Conservation (phyloP, 2,888 invertebrate species). For the Cloeon dipterum region DNA sequence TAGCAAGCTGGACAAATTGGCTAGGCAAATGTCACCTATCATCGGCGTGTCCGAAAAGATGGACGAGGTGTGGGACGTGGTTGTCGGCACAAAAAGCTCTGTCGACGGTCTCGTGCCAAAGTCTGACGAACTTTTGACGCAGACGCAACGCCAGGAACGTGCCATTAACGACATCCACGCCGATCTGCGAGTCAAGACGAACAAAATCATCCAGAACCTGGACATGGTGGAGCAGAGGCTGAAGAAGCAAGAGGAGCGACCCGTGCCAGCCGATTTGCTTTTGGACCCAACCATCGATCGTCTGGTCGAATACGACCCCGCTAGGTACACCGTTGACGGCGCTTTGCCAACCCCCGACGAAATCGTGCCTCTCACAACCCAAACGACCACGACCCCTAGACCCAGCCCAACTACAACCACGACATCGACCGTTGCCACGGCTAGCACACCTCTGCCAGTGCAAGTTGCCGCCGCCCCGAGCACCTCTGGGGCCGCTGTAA, state of each 20-base stretch:
- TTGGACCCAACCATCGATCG: slow-evolving; percentile 57
- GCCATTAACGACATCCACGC: slow-evolving; percentile 71
- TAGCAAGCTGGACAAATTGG: slow-evolving; percentile 58
- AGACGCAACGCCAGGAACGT: slow-evolving; percentile 66
- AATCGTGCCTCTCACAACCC: not conserved
- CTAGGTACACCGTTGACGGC: slow-evolving; percentile 24
- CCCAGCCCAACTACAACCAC: slow-evolving; percentile 2
- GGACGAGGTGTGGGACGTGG: slow-evolving; percentile 80
- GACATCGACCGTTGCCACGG: not conserved
- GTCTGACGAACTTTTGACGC: slow-evolving; percentile 62
- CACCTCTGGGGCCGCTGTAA: slow-evolving; percentile 11
- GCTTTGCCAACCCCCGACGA: slow-evolving; percentile 1
- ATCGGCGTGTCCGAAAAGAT: slow-evolving; percentile 70
- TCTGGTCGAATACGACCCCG: slow-evolving; percentile 54
- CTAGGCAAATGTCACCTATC: slow-evolving; percentile 63
- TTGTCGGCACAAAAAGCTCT: slow-evolving; percentile 69
- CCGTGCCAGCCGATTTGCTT: slow-evolving; percentile 42
- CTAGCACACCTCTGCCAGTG: slow-evolving; percentile 17
- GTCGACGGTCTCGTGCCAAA: slow-evolving; percentile 70
- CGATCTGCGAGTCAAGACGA: slow-evolving; percentile 57
- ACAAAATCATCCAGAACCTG: slow-evolving; percentile 67
- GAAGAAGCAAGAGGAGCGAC: slow-evolving; percentile 64
- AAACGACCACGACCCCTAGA: slow-evolving; percentile 1
- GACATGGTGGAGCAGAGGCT: slow-evolving; percentile 65
- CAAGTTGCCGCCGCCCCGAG: slow-evolving; percentile 18